Evolutionary conservation across 2,797 vertebrate species (phyloP).

Genomic region (Hoplostethus mediterraneus): DNA sequence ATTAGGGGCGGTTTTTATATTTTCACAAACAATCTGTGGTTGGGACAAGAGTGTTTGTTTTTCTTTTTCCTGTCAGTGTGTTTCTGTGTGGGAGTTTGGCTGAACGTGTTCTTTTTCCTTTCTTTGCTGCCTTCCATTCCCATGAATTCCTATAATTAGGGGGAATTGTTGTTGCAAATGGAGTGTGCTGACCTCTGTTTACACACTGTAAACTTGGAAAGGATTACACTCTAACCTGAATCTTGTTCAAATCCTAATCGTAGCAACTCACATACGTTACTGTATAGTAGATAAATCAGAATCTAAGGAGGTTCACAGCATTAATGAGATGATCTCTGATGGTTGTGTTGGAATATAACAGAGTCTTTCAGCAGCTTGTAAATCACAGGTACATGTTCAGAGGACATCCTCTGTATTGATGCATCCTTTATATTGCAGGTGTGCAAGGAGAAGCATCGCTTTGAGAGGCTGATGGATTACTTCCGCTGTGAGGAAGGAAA

Average conservation of each 20-base stretch:
- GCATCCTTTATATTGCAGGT: constrained; percentile 82
- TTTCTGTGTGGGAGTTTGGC: constrained; percentile 54
- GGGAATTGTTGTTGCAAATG: constrained; percentile 51
- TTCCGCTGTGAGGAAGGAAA: constrained; percentile 96
- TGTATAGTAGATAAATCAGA: constrained; percentile 2
- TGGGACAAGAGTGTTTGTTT: constrained; percentile 38
- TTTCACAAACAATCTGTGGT: constrained; percentile 2
- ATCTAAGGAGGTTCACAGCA: not conserved
- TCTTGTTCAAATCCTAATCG: not conserved
- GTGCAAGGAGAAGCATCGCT: constrained; percentile 96
- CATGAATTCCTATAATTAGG: constrained; percentile 68
- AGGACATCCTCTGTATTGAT: not conserved
- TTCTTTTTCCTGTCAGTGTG: constrained; percentile 19
- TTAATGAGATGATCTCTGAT: not conserved
- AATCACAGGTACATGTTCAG: constrained; percentile 1
- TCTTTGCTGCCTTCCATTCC: constrained; percentile 56
- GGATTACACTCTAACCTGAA: constrained; percentile 37
- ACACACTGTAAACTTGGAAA: constrained; percentile 18
- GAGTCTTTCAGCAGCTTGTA: not conserved
- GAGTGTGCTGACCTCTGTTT: constrained; percentile 42
- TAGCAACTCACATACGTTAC: not conserved
- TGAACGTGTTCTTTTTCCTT: constrained; percentile 26
- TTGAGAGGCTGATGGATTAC: constrained; percentile 97
- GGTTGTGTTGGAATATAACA: not conserved
- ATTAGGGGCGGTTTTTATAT: constrained; percentile 1